phyloP scores from a whole-genome alignment of 2,888 invertebrate genomes.

The Ctenicera cuprea region DNA sequence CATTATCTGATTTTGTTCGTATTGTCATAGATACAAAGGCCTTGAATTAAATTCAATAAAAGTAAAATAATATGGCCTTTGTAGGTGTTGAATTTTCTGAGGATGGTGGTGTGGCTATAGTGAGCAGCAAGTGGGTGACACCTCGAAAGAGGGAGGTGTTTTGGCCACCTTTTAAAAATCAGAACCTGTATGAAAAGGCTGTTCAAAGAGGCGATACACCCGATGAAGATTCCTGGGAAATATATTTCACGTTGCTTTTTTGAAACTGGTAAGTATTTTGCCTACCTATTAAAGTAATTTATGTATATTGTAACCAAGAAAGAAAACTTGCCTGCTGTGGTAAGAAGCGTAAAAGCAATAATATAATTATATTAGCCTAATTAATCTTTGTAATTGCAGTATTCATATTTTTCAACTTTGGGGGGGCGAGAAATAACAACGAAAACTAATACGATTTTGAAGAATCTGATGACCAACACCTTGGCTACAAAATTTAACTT shows the following conservation, averaged over 20 bases:
- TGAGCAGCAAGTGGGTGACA: constrained; percentile 8
- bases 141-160: neutral
- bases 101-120: neutral
- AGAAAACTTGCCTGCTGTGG: too few species aligned
- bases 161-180: neutral
- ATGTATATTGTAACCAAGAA: too few species aligned
- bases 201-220: neutral
- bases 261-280: neutral
- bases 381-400: too few species aligned
- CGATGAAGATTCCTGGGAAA: neutral
- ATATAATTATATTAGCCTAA: too few species aligned
- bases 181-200: neutral
- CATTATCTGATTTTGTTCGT: too few species aligned
- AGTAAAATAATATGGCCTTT: too few species aligned
- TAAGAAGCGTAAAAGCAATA: too few species aligned
- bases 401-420: too few species aligned
- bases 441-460: constrained; percentile 22
- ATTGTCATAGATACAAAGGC: too few species aligned
- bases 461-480: neutral
- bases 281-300: neutral
- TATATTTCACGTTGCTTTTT: neutral
- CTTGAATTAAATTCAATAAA: too few species aligned
- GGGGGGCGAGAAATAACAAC: constrained; percentile 2
- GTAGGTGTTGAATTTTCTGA: neutral
- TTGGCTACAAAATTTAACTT: constrained; percentile 5